Evolutionary conservation across 2,113 vertebrate species (phyloP).

Genomic region (Mobula birostris): DNA sequence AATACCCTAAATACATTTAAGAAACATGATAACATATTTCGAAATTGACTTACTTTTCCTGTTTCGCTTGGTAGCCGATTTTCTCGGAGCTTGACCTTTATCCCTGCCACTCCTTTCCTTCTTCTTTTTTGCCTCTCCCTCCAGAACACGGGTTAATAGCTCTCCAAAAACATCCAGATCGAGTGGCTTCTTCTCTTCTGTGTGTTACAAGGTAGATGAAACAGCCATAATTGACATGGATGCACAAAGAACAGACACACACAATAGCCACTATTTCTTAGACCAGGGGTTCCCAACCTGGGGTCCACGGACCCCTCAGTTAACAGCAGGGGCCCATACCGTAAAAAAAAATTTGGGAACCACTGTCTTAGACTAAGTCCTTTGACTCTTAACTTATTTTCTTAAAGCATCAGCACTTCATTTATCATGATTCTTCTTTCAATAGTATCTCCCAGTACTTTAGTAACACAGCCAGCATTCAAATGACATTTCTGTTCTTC

Average conservation of each 20-base stretch:
- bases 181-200: slow-evolving; percentile 80
- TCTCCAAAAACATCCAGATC: slow-evolving; percentile 85
- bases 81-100: slow-evolving; percentile 43
- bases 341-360: background rate
- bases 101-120: slow-evolving; percentile 56
- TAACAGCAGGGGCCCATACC: too few relatives aligned
- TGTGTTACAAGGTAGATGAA: slow-evolving; percentile 39
- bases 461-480: background rate
- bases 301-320: too few relatives aligned
- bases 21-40: background rate
- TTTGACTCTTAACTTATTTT: background rate
- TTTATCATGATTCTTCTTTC: background rate
- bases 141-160: slow-evolving; percentile 76
- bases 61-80: background rate
- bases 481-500: background rate
- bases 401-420: background rate
- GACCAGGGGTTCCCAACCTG: too few relatives aligned
- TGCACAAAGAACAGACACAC: background rate
- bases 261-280: background rate
- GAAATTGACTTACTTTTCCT: slow-evolving; percentile 2
- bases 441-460: background rate
- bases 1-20: background rate
- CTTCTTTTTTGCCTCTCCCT: slow-evolving; percentile 69
- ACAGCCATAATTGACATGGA: background rate
- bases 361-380: background rate